These are phyloP conservation scores for Fragum sueziense DNA, from an alignment of 2,888 invertebrate species.

Conservation along the genomic window DNA sequence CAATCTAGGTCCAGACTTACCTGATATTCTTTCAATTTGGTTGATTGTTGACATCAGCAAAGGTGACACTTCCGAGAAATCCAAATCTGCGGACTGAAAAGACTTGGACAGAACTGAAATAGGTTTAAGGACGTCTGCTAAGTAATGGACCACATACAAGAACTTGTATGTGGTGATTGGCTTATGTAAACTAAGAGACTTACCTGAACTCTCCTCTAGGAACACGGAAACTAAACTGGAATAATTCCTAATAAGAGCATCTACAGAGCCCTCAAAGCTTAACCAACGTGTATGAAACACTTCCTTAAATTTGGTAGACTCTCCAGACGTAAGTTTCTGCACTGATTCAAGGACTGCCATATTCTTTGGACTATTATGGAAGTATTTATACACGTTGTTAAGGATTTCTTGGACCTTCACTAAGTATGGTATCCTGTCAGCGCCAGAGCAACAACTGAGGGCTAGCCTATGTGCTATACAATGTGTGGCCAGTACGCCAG, in stretches of 20 bases:
- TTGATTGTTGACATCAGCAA: too few species aligned
- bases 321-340: slow-evolving; percentile 12
- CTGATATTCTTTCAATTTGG: not conserved
- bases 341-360: slow-evolving; percentile 34
- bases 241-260: slow-evolving; percentile 25
- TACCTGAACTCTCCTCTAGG: slow-evolving; percentile 28
- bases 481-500: not conserved
- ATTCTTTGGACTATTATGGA: slow-evolving; percentile 43
- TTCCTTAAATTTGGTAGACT: slow-evolving; percentile 23
- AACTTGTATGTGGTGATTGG: slow-evolving; percentile 53
- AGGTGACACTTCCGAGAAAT: slow-evolving; percentile 48
- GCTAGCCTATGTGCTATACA: too few species aligned
- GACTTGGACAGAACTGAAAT: slow-evolving; percentile 50
- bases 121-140: slow-evolving; percentile 53
- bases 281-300: slow-evolving; percentile 34
- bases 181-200: slow-evolving; percentile 36
- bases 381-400: slow-evolving; percentile 49
- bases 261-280: slow-evolving; percentile 41
- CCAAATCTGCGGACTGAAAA: slow-evolving; percentile 47
- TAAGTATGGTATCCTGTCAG: slow-evolving; percentile 36
- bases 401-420: slow-evolving; percentile 47
- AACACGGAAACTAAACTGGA: slow-evolving; percentile 29
- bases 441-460: slow-evolving; percentile 44
- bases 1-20: not conserved
- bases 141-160: slow-evolving; percentile 50